Percentiles rank a stretch among this genome's conserved stretches.
Evolutionary conservation across 1,140 invertebrate species (phyloP).

Genomic region (Dendrolimus kikuchii): DNA sequence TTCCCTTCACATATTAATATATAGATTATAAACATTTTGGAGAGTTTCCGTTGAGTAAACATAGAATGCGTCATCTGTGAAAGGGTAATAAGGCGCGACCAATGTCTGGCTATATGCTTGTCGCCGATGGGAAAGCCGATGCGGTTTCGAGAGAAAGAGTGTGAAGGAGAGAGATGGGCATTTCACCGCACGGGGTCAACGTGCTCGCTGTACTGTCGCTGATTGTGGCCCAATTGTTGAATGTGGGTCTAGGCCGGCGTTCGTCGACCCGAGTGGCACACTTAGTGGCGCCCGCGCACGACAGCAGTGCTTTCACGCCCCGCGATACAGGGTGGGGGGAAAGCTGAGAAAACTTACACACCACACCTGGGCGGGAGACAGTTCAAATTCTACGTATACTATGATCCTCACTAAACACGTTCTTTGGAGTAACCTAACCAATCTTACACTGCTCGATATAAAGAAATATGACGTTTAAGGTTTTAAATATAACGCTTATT

Average conservation of each 20-base stretch:
- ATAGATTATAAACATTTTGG: constrained; percentile 2
- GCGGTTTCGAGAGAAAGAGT: constrained; percentile 65
- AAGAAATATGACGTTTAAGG: too few relatives aligned
- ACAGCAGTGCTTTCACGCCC: constrained; percentile 64
- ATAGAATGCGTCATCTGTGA: too few relatives aligned
- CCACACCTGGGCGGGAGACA: constrained; percentile 17
- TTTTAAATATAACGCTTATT: too few relatives aligned
- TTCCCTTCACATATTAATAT: too few relatives aligned
- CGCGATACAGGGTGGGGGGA: constrained; percentile 51
- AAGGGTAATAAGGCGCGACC: too few relatives aligned
- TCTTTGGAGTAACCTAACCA: too few relatives aligned
- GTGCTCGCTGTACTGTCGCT: constrained; percentile 66
- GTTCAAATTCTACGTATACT: constrained; percentile 4
- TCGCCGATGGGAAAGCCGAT: constrained; percentile 41
- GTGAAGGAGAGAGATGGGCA: constrained; percentile 65
- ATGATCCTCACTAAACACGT: too few relatives aligned
- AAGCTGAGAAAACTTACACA: constrained; percentile 48
- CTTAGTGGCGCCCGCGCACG: constrained; percentile 54
- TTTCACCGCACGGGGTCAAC: constrained; percentile 68
- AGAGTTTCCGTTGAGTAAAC: too few relatives aligned
- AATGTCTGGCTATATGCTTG: too few relatives aligned
- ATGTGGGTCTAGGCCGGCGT: constrained; percentile 72
- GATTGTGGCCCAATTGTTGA: constrained; percentile 69
- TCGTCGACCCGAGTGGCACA: constrained; percentile 67
- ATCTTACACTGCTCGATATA: too few relatives aligned